Evolutionary conservation across 2,113 vertebrate genomes (phyloP), one percentile per base, ranked within the genome.

Genomic region (Ascaphus truei): DNA sequence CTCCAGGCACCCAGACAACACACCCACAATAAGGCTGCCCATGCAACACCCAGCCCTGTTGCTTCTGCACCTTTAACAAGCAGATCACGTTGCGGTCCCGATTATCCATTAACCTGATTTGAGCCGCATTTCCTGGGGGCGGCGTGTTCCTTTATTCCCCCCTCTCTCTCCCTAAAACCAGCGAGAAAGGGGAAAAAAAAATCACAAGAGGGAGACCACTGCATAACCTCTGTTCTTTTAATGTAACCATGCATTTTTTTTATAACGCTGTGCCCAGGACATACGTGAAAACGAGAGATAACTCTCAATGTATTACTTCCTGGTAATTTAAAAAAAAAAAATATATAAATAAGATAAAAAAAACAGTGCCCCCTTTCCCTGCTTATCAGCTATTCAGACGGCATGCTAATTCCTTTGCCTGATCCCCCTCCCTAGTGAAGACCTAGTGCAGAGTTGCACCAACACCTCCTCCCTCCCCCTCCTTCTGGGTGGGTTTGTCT

Each of bases 371-470:
- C n/a, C n/a, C n/a, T n/a, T n/a, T n/a, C n/a, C 7, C 13, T 33
- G 84, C 85, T 84, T 82, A 92, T 93, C 91, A 92, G 87, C 90
- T 85, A 92, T 93, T 93, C 91, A 91, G 88, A 93, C 90, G 78
- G 78, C 85, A 93, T 93, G 88, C 89, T 93, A 92, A 93, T 83
- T 68, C 72, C 63, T 27, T 43, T 61, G 71, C 45, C 68, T 61
- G 73, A 74, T 83, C 71, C 72, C 63, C 30, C 47, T 61, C 73
- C 45, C 68, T 61, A 2, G 15, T 41, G 61, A 52, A 36, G 39
- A 33, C 43, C 37, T 57, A 62, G 74, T 68, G 71, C 62, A 65
- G 72, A 73, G 73, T 55, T 50, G 43, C 29, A 63, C 61, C 51
- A 25, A 10, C 34, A 50, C 51, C 67, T 61, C 66, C 66, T 48